Evolutionary conservation across 2,888 invertebrate species (phyloP).

Genomic region (Agrotis puta): DNA sequence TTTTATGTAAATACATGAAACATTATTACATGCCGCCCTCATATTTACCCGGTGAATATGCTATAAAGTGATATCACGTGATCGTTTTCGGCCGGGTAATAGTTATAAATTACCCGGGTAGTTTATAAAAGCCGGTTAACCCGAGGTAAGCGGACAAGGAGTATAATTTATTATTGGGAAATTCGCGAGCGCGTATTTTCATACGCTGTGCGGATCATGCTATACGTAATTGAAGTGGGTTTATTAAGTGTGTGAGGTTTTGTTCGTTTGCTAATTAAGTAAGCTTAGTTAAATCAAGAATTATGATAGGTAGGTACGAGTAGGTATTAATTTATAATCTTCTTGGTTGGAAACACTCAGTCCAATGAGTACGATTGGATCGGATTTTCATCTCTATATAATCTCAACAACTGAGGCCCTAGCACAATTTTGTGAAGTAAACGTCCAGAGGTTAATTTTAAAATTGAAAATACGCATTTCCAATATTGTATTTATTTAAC

Average conservation of each 20-base stretch:
- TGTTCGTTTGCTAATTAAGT: constrained; percentile 9
- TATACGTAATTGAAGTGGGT: constrained; percentile 59
- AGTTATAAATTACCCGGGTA: constrained; percentile 91
- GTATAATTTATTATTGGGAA: constrained; percentile 90
- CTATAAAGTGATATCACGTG: constrained; percentile 91
- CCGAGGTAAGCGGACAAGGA: constrained; percentile 90
- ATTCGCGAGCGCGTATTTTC: constrained; percentile 87
- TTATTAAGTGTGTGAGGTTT: constrained; percentile 36
- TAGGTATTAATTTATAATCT: not conserved
- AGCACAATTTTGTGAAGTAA: too few species aligned
- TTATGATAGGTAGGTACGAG: not conserved
- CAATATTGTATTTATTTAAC: too few species aligned
- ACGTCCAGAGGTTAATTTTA: too few species aligned
- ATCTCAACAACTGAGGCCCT: too few species aligned
- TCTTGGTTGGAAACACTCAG: too few species aligned
- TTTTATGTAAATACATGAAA: constrained; percentile 75
- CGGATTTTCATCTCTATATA: too few species aligned
- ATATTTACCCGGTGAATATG: constrained; percentile 89
- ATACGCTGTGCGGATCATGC: constrained; percentile 81
- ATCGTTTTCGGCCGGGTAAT: constrained; percentile 89
- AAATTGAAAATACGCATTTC: too few species aligned
- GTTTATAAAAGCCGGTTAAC: constrained; percentile 91
- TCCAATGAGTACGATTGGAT: too few species aligned
- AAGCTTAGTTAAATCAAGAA: not conserved
- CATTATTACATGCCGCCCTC: constrained; percentile 84